Percentiles rank a stretch among this genome's conserved stretches.
These are phyloP conservation scores for Capromys pilorides DNA, from an alignment of 2,797 vertebrate genomes.

Conservation along the genomic window DNA sequence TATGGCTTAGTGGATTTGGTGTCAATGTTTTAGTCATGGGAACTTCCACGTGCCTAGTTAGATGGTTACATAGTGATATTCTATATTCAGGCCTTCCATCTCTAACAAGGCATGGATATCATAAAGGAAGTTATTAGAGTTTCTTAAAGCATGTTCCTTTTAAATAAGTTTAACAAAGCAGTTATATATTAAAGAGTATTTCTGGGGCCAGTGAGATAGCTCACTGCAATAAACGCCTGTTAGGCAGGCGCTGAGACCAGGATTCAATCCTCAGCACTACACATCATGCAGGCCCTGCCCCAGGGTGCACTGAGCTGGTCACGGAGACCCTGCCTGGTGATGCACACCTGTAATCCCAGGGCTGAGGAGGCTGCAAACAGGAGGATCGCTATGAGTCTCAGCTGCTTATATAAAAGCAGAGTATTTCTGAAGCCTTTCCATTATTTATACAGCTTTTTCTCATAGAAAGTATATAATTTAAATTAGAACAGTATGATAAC, in stretches of 20 bases:
- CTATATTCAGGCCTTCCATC: not conserved
- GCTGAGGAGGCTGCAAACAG: too few relatives aligned
- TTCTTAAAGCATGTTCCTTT: constrained; percentile 15
- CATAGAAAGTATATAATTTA: not conserved
- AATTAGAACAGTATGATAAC: not conserved
- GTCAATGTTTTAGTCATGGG: not conserved
- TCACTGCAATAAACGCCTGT: too few relatives aligned
- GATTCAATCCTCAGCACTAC: too few relatives aligned
- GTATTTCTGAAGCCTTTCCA: not conserved
- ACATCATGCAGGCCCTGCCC: too few relatives aligned
- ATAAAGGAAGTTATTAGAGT: not conserved
- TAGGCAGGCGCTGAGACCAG: too few relatives aligned
- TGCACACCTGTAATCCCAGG: too few relatives aligned
- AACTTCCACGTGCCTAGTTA: not conserved
- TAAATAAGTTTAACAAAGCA: not conserved
- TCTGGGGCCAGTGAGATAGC: not conserved
- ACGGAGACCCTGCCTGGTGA: too few relatives aligned
- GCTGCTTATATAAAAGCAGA: not conserved
- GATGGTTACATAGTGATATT: not conserved
- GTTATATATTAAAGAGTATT: not conserved
- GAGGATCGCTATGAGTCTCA: too few relatives aligned
- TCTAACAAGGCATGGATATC: not conserved
- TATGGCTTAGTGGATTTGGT: not conserved
- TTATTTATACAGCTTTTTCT: constrained; percentile 9
- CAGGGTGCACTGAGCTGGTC: too few relatives aligned